Conservation (phyloP, 2,113 vertebrate species). For the Globicephala melas region DNA sequence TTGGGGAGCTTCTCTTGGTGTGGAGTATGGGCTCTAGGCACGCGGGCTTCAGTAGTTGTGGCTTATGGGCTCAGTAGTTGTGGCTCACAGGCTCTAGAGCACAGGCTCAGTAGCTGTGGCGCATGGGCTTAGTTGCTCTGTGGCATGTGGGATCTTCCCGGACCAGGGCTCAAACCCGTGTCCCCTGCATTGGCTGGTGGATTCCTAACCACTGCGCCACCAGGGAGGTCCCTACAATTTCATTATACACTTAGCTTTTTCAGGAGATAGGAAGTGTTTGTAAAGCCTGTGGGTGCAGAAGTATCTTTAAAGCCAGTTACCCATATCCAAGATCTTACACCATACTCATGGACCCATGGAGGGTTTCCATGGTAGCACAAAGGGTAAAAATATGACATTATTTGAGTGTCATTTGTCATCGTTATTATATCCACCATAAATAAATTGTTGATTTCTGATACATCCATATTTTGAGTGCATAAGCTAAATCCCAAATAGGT, state of each 20-base stretch:
- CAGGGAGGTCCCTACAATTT: not conserved
- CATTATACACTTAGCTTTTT: not conserved
- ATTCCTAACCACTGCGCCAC: no score
- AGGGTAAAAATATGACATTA: not conserved
- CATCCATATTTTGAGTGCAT: not conserved
- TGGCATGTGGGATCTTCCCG: no score
- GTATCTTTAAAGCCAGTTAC: not conserved
- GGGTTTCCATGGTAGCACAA: not conserved
- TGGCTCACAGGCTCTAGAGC: no score
- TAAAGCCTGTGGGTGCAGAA: not conserved
- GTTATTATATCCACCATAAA: not conserved
- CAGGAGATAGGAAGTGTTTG: not conserved
- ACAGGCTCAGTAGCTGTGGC: no score
- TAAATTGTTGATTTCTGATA: not conserved
- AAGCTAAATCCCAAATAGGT: conserved; percentile 3
- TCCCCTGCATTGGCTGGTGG: no score
- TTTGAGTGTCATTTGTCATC: not conserved
- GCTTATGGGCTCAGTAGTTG: no score
- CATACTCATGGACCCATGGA: not conserved
- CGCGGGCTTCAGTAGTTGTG: no score
- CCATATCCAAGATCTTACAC: not conserved
- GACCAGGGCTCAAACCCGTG: no score
- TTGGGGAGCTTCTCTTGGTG: no score
- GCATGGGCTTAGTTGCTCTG: no score
- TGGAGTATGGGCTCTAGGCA: no score